These are phyloP conservation scores for Polia nebulosa DNA, from an alignment of 2,888 invertebrate species.

Conservation along the genomic window DNA sequence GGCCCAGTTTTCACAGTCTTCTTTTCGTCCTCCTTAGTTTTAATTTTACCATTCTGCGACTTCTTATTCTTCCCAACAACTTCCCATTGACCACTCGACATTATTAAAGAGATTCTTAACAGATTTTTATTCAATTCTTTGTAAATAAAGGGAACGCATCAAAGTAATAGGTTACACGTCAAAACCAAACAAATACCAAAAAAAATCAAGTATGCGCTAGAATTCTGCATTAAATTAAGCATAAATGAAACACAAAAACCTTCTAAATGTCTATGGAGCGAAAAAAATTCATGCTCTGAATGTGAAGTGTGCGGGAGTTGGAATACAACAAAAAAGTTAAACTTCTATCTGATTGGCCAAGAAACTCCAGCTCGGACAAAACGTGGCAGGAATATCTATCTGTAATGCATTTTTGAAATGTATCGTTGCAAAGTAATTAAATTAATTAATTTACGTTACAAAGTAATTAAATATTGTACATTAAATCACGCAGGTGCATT, in stretches of 20 bases:
- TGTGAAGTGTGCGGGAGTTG: not conserved
- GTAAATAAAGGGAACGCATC: constrained; percentile 84
- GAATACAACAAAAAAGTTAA: constrained; percentile 59
- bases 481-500: no score
- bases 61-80: constrained; percentile 93
- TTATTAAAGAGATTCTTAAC: constrained; percentile 71
- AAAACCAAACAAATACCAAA: constrained; percentile 83
- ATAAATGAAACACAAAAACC: not conserved
- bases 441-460: no score
- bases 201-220: constrained; percentile 37
- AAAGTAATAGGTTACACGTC: constrained; percentile 85
- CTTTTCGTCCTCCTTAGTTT: constrained; percentile 92
- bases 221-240: constrained; percentile 16
- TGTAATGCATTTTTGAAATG: constrained; percentile 29
- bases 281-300: constrained; percentile 42
- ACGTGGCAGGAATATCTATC: constrained; percentile 84
- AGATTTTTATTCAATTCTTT: constrained; percentile 75
- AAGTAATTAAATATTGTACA: no score
- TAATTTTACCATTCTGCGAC: constrained; percentile 89
- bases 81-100: constrained; percentile 93
- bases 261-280: not conserved
- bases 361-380: constrained; percentile 86
- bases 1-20: constrained; percentile 92
- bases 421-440: not conserved
- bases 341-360: constrained; percentile 78